A percentile compares a stretch with the other conserved stretches of the same genome.
phyloP scores from a whole-genome alignment of 2,113 vertebrate species.

The Eubucco bourcierii region DNA sequence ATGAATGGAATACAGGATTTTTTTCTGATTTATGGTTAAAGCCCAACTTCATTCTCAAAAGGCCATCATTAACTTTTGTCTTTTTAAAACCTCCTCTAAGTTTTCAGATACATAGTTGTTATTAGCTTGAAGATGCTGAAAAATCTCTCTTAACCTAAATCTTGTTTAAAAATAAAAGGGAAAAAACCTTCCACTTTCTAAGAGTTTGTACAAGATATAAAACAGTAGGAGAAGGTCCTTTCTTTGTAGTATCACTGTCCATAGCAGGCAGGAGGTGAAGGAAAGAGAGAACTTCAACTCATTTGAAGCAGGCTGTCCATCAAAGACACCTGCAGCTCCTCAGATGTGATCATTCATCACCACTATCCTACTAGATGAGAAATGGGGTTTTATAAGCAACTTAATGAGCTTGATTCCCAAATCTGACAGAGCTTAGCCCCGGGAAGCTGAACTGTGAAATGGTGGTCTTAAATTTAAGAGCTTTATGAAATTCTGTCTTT shows the following conservation, averaged over 20 bases:
- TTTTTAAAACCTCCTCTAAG: neutral
- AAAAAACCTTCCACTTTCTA: neutral
- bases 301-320: slow-evolving; percentile 10
- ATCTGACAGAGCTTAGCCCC: slow-evolving; percentile 2
- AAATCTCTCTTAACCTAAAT: neutral
- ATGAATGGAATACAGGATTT: neutral
- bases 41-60: neutral
- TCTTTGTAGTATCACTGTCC: neutral
- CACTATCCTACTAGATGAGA: neutral
- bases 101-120: neutral
- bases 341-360: neutral
- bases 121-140: neutral
- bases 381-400: neutral
- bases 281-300: neutral
- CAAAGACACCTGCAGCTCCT: neutral
- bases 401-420: slow-evolving; percentile 40
- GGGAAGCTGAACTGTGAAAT: neutral
- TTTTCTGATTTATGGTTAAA: neutral
- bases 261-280: neutral
- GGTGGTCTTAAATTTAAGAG: neutral
- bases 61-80: neutral
- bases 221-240: neutral
- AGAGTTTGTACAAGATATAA: neutral
- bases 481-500: neutral
- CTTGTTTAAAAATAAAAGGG: neutral